These are phyloP conservation scores for Phrynocephalus forsythii DNA, from an alignment of 2,797 vertebrate genomes.

Conservation along the genomic window DNA sequence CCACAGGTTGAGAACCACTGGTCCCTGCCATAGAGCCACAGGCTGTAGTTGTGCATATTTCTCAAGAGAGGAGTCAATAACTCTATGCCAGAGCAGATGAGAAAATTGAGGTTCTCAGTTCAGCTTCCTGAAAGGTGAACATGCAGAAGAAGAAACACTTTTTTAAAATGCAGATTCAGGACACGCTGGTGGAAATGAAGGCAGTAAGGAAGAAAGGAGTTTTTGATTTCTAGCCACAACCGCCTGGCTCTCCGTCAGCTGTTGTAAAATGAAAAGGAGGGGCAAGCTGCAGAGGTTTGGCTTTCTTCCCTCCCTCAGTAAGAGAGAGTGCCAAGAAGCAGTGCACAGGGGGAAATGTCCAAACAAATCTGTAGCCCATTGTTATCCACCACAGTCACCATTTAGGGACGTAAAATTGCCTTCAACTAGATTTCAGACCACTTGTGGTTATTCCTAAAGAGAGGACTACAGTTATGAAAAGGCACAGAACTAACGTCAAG, in stretches of 20 bases:
- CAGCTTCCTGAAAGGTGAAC: not conserved
- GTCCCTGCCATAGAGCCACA: not conserved
- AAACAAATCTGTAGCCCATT: conserved; percentile 15
- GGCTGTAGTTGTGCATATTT: not conserved
- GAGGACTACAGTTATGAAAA: fast-evolving
- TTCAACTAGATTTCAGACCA: not conserved
- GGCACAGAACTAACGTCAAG: not conserved
- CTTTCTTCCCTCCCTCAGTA: conserved; percentile 17
- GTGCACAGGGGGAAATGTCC: conserved; percentile 28
- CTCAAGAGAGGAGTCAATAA: not conserved
- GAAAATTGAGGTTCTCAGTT: not conserved
- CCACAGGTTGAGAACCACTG: no score
- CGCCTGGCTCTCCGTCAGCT: conserved; percentile 9
- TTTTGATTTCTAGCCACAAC: conserved; percentile 16
- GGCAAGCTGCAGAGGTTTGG: conserved; percentile 24
- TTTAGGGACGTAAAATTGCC: conserved; percentile 10
- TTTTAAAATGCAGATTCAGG: not conserved
- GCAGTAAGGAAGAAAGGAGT: not conserved
- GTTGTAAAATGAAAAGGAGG: conserved; percentile 21
- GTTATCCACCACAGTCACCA: not conserved
- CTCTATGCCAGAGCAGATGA: not conserved
- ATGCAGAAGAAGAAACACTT: not conserved
- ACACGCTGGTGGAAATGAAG: conserved; percentile 11
- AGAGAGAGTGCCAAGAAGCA: not conserved
- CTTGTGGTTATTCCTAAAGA: not conserved